phyloP scores from a whole-genome alignment of 2,113 vertebrate species.

The Rutilus rutilus region DNA sequence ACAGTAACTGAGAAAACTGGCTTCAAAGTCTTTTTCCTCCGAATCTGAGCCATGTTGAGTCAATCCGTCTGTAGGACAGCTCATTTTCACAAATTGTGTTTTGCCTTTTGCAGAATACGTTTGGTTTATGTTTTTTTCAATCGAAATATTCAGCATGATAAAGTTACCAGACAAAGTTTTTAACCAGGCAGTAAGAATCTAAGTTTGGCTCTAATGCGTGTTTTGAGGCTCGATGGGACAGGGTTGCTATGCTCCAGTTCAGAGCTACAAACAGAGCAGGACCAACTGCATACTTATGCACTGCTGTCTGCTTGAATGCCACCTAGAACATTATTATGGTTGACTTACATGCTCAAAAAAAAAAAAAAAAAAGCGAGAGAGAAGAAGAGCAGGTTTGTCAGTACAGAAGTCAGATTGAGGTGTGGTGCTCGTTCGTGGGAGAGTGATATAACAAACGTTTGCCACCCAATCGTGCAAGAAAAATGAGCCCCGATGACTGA shows the following conservation, averaged over 20 bases:
- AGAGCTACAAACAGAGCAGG: slow-evolving; percentile 46
- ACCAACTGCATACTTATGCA: slow-evolving; percentile 43
- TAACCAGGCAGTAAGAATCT: neutral
- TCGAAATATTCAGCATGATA: neutral
- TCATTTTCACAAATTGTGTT: neutral
- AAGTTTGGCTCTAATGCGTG: neutral
- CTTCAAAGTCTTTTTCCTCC: neutral
- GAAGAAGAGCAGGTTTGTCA: slow-evolving; percentile 34
- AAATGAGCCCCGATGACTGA: neutral
- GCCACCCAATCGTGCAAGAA: neutral
- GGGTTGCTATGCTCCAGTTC: slow-evolving; percentile 41
- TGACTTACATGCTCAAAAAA: slow-evolving; percentile 6
- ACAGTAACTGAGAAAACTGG: neutral
- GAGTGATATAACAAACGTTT: slow-evolving; percentile 18
- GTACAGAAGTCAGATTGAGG: slow-evolving; percentile 17
- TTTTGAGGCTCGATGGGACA: neutral
- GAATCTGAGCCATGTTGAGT: neutral
- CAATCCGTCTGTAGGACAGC: neutral
- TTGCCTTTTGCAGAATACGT: neutral
- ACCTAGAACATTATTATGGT: slow-evolving; percentile 27
- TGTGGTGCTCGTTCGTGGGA: slow-evolving; percentile 19
- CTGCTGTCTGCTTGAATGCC: slow-evolving; percentile 40
- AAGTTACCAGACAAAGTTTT: neutral
- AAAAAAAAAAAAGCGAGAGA: neutral
- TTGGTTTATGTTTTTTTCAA: too few species aligned